These are phyloP conservation scores for Nothobranchius kuhntae DNA, from an alignment of 2,113 vertebrate species.

Conservation along the genomic window DNA sequence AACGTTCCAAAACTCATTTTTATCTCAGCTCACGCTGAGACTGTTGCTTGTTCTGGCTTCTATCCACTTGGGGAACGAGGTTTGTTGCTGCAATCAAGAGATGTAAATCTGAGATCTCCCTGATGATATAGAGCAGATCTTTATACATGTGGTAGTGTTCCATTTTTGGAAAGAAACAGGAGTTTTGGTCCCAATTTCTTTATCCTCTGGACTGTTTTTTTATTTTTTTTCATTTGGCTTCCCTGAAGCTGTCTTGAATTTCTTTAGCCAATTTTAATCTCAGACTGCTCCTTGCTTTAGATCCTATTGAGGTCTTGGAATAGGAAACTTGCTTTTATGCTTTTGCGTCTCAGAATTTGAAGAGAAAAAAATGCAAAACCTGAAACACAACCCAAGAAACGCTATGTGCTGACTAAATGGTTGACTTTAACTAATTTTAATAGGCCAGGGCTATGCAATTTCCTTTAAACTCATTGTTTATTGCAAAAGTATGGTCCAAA, in stretches of 20 bases:
- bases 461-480: background rate
- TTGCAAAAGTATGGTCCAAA: background rate
- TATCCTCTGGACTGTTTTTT: background rate
- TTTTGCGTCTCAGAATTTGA: background rate
- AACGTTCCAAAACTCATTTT: no score
- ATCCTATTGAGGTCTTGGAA: constrained; percentile 24
- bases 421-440: background rate
- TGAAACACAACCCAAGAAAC: background rate
- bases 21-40: background rate
- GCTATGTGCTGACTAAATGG: background rate
- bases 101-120: constrained; percentile 29
- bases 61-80: constrained; percentile 1
- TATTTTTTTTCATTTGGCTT: background rate
- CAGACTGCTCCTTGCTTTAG: constrained; percentile 12
- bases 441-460: background rate
- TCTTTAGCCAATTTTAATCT: constrained; percentile 11
- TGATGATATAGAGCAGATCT: constrained; percentile 6
- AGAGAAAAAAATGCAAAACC: background rate
- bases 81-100: constrained; percentile 41
- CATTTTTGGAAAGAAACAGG: constrained; percentile 26
- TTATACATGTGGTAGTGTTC: constrained; percentile 24
- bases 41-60: constrained; percentile 22
- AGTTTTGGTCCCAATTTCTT: constrained; percentile 6
- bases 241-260: background rate
- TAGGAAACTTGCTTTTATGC: constrained; percentile 28